Percentiles rank a stretch among this genome's conserved stretches.
phyloP scores from a whole-genome alignment of 2,797 vertebrate genomes.

The Centropyge bicolor region DNA sequence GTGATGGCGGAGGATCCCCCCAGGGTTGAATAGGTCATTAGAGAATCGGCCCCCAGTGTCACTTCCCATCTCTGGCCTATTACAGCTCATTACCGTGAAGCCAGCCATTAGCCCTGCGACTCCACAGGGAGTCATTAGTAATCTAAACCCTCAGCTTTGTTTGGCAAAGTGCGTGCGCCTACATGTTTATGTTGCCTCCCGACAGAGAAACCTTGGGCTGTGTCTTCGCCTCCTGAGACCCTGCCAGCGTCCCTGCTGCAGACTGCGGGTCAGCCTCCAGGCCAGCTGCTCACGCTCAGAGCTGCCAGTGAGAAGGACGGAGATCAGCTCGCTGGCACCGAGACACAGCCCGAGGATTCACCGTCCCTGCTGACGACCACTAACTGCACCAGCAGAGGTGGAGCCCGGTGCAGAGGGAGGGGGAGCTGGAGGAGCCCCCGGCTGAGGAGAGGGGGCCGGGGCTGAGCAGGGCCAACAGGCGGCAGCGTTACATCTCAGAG shows the following conservation, averaged over 20 bases:
- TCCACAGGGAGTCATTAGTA: slow-evolving; percentile 55
- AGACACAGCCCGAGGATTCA: slow-evolving; percentile 40
- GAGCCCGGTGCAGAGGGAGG: slow-evolving; percentile 87
- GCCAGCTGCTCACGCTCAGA: slow-evolving; percentile 50
- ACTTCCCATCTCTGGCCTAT: slow-evolving; percentile 17
- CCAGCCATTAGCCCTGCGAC: slow-evolving; percentile 36
- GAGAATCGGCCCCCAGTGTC: slow-evolving; percentile 22
- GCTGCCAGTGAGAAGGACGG: slow-evolving; percentile 27
- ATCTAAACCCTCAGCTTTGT: slow-evolving; percentile 47
- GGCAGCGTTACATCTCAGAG: slow-evolving; percentile 85
- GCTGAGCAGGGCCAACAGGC: slow-evolving; percentile 86
- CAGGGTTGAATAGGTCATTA: slow-evolving; percentile 32
- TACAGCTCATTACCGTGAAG: slow-evolving; percentile 53
- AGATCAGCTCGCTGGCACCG: slow-evolving; percentile 6
- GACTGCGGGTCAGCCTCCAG: slow-evolving; percentile 18
- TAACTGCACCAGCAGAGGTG: not conserved
- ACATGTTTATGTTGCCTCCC: slow-evolving; percentile 48
- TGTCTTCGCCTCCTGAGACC: slow-evolving; percentile 37
- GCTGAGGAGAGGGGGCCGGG: slow-evolving; percentile 88
- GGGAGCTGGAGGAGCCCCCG: slow-evolving; percentile 85
- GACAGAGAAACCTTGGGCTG: slow-evolving; percentile 80
- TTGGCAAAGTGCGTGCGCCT: slow-evolving; percentile 7
- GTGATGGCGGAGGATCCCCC: slow-evolving; percentile 17
- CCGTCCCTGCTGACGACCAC: not conserved
- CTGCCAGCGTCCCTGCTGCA: slow-evolving; percentile 1